Base-by-base conservation (phyloP, 1,140 invertebrate species). In the Phortica variegata region DNA sequence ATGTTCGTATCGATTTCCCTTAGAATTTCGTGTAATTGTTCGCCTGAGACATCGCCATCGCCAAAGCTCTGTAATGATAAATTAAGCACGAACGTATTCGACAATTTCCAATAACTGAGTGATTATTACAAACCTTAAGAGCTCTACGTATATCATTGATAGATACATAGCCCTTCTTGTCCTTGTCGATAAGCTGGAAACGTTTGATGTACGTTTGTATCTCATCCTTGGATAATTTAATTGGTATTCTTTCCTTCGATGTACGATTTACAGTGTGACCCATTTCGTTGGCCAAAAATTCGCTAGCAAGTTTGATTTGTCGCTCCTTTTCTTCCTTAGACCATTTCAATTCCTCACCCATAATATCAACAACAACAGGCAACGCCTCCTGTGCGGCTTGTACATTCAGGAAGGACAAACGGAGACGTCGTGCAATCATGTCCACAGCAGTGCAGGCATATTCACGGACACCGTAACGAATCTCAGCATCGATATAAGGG, bases 401-500 rank as follows among this genome's bases (percentile, higher is more conserved):
- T 2, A 95, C 94, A 76, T 98, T 98, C 40, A 98, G 82, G 79
- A 99, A 99, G 7, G 96, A 90, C 19, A 99, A 80, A 38, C 97
- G 83, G 15, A 97, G 81, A 19, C 97, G 83, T 38, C 96, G 81
- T 3, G 95, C 95, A 54, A 99, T 90, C 81, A 99, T 93, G 77
- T 99, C 97, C 18, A 98, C 86, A 1, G 95, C 93, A 0, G 92
- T 93, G 74, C 91, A 90, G 7, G 97, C 97, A 76, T 99, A 99
- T 78, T 99, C 97, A 26, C 88, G 83, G 20, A 93, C 85, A 17
- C 96, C 96, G 76, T 98, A 98, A 45, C 84, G 81, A 36, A 97
- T 93, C 83, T 99, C 96, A 13, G 95, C 96, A 76, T 98, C 97
- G 63, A 99, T 93, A 73, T 99, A 99, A 0, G 97, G 96, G 76